phyloP scores from a whole-genome alignment of 2,113 vertebrate genomes.

The Sarotherodon lohbergeri region DNA sequence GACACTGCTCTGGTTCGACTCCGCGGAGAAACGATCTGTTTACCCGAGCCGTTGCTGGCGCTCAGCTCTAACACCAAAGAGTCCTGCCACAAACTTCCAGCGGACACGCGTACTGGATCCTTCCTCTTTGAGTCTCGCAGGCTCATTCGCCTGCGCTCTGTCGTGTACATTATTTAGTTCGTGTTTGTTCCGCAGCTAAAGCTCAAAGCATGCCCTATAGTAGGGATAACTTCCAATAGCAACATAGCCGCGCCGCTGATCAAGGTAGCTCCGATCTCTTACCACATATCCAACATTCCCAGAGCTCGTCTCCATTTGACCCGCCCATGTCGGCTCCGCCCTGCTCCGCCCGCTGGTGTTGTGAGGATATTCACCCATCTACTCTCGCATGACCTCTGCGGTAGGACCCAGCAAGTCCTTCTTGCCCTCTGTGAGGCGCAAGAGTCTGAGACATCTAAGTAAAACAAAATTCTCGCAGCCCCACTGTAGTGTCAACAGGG shows the following conservation, averaged over 20 bases:
- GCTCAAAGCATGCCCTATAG: neutral
- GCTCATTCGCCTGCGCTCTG: slow-evolving; percentile 71
- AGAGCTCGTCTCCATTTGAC: neutral
- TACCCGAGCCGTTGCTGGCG: neutral
- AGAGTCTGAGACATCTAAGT: neutral
- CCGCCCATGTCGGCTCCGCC: slow-evolving; percentile 7
- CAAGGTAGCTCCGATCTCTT: slow-evolving; percentile 26
- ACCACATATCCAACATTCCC: slow-evolving; percentile 8
- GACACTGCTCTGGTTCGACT: slow-evolving; percentile 69
- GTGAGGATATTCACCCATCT: neutral
- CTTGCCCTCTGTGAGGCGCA: neutral
- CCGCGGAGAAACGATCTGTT: slow-evolving; percentile 52
- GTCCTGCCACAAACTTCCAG: slow-evolving; percentile 87
- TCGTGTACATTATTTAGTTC: slow-evolving; percentile 61
- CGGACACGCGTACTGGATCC: slow-evolving; percentile 51
- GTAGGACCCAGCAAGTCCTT: neutral
- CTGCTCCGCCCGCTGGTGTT: neutral
- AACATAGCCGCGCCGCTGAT: neutral
- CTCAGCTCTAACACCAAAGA: slow-evolving; percentile 71
- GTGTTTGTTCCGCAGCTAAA: too few relatives aligned
- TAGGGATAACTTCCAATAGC: neutral
- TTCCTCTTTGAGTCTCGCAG: slow-evolving; percentile 54
- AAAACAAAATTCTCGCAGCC: neutral
- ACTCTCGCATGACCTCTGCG: slow-evolving; percentile 37
- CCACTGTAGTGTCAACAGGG: neutral